Percentiles rank a stretch among this genome's conserved stretches.
Conservation (phyloP, 1,140 invertebrate genomes). For the Nephila pilipes region DNA sequence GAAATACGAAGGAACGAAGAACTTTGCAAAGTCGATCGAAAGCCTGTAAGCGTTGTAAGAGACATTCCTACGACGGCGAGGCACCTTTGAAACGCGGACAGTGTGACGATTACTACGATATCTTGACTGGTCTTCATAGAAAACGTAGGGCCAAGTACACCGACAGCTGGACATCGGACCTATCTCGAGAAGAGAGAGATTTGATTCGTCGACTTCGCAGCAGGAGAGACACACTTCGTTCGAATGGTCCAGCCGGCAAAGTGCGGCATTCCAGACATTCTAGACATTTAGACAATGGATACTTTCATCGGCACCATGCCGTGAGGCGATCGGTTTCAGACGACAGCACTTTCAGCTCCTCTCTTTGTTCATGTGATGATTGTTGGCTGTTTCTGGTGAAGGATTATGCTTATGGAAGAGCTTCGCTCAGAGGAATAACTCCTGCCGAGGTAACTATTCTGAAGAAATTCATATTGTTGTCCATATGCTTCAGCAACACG, state of each 20-base stretch:
- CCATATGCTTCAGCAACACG: no score
- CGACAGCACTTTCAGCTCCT: slow-evolving; percentile 38
- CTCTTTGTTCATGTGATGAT: slow-evolving; percentile 64
- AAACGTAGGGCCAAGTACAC: slow-evolving; percentile 2
- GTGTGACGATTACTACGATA: slow-evolving; percentile 67
- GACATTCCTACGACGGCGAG: background rate
- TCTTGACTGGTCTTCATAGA: background rate
- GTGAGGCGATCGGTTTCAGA: slow-evolving; percentile 53
- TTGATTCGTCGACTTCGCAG: slow-evolving; percentile 30
- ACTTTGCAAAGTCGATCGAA: background rate
- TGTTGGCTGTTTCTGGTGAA: slow-evolving; percentile 46
- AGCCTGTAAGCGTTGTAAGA: slow-evolving; percentile 22
- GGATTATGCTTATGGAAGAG: slow-evolving; percentile 52
- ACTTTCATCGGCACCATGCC: slow-evolving; percentile 42
- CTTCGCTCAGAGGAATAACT: slow-evolving; percentile 49
- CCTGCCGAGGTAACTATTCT: slow-evolving; percentile 14
- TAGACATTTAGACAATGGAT: background rate
- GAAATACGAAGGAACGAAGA: slow-evolving; percentile 33
- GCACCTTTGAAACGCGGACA: slow-evolving; percentile 20
- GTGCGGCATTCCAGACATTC: background rate
- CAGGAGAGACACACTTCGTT: slow-evolving; percentile 15
- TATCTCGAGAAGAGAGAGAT: slow-evolving; percentile 62
- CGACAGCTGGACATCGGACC: slow-evolving; percentile 61
- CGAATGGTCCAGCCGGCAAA: background rate
- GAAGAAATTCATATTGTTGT: no score